Base-by-base conservation (phyloP, 2,797 vertebrate species). In the Sebastes nivosus region DNA sequence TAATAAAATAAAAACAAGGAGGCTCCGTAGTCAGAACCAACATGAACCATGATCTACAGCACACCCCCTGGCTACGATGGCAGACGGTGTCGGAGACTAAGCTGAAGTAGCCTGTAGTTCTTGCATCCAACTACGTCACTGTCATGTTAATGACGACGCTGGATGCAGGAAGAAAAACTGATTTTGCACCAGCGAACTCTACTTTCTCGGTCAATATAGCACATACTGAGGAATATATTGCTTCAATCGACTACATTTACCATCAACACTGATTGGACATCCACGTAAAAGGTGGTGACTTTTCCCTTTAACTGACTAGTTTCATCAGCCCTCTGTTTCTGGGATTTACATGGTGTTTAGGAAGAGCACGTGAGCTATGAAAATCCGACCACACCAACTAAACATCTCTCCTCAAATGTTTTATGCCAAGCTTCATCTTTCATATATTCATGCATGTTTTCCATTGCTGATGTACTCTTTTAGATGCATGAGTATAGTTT, bases 371-470 rank as follows among this genome's bases (percentile, higher is more conserved):
- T 25, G 4, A 63, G 54, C 22, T 65, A n/a, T 64, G 68, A 80
- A 66, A 70, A 65, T 78, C 69, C 71, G 63, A 90, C 77, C 60
- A 34, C 46, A 18, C 79, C 80, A 84, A 81, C 73, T 58, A 88
- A 91, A 86, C 90, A 86, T 83, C 52, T 79, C 52, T 71, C 81
- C 79, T 90, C 84, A 29, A 32, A 29, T 32, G 11, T 78, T 42
- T n/a, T 6, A 60, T 36, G 18, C 13, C 3, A 36, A 63, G 12
- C 32, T 77, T 80, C 10, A 36, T 72, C 22, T 52, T 55, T 61
- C 4, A 18, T 59, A 27, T 55, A 30, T 81, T 57, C 4, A 25
- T 87, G 86, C 83, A 86, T 79, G 74, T 75, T 67, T 82, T 72
- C 25, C 13, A 50, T 61, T 52, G 3, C 5, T 73, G 16, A 38